Percentiles rank a stretch among this genome's conserved stretches.
Conservation (phyloP, 64 coral and sea anemone genomes). For the Pachyseris speciosa region DNA sequence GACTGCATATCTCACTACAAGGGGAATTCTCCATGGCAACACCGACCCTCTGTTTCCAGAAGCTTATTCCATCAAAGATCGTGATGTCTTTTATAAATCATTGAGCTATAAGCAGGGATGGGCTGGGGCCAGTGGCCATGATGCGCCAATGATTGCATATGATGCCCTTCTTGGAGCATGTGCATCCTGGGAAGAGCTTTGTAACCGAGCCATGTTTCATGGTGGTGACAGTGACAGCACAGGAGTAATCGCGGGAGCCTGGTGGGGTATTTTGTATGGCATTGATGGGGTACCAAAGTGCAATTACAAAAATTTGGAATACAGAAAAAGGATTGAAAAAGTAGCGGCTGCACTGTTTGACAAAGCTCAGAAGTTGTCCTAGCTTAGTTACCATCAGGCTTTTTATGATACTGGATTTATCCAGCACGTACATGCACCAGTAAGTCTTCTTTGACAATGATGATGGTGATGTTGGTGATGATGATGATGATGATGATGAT, state of each 20-base stretch:
- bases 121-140: constrained; percentile 92
- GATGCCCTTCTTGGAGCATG: constrained; percentile 85
- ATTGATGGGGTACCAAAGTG: constrained; percentile 73
- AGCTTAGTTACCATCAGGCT: too few species aligned
- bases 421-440: too few species aligned
- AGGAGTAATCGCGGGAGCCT: constrained; percentile 94
- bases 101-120: constrained; percentile 77
- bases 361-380: too few species aligned
- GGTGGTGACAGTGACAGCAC: constrained; percentile 96
- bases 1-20: constrained; percentile 70
- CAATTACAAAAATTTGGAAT: constrained; percentile 84
- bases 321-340: constrained; percentile 81
- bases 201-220: constrained; percentile 88
- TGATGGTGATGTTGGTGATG: too few species aligned
- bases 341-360: too few species aligned
- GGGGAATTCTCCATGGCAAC: constrained; percentile 74
- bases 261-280: constrained; percentile 89
- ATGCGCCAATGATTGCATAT: constrained; percentile 98
- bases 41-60: constrained; percentile 81
- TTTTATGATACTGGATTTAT: too few species aligned
- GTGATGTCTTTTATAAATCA: constrained; percentile 88
- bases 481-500: too few species aligned
- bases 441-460: too few species aligned
- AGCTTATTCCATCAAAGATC: constrained; percentile 51
- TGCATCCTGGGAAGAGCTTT: constrained; percentile 82